These are phyloP conservation scores for Cantharis rufa DNA, from an alignment of 2,888 invertebrate genomes.

Conservation along the genomic window DNA sequence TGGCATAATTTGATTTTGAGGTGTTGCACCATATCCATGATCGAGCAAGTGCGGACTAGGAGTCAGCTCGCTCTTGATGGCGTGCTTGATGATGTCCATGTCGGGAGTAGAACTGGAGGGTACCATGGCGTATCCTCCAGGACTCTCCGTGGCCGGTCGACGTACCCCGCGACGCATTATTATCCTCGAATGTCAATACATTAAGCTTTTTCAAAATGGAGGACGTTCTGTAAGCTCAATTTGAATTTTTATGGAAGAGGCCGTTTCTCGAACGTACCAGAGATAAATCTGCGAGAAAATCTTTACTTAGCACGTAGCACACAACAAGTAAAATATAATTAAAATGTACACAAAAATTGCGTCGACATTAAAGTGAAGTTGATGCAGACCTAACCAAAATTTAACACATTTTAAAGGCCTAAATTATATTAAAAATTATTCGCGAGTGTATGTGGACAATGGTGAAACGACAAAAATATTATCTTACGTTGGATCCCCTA, in stretches of 20 bases:
- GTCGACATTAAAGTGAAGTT: background rate
- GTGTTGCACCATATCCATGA: slow-evolving; percentile 85
- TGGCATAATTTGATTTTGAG: slow-evolving; percentile 67
- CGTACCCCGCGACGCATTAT: slow-evolving; percentile 60
- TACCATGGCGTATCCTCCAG: slow-evolving; percentile 59
- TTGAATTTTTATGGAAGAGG: slow-evolving; percentile 14
- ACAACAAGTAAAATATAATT: background rate
- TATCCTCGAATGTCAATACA: slow-evolving; percentile 30
- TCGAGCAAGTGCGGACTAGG: slow-evolving; percentile 80
- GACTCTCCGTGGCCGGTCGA: slow-evolving; percentile 45
- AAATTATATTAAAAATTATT: background rate
- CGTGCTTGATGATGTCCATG: slow-evolving; percentile 57
- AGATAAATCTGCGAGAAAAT: slow-evolving; percentile 9
- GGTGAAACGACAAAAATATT: background rate
- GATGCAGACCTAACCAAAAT: background rate
- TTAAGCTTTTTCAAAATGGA: slow-evolving; percentile 31
- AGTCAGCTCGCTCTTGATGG: slow-evolving; percentile 60
- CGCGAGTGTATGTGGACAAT: background rate
- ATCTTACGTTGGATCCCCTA: slow-evolving; percentile 4
- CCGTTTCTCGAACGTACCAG: background rate
- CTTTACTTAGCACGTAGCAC: background rate
- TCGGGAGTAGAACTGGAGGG: slow-evolving; percentile 56
- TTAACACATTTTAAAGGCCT: background rate
- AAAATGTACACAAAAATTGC: background rate
- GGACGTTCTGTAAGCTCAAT: slow-evolving; percentile 26